These are phyloP conservation scores for Elysia chlorotica DNA, from an alignment of 1,140 invertebrate genomes.

Conservation along the genomic window DNA sequence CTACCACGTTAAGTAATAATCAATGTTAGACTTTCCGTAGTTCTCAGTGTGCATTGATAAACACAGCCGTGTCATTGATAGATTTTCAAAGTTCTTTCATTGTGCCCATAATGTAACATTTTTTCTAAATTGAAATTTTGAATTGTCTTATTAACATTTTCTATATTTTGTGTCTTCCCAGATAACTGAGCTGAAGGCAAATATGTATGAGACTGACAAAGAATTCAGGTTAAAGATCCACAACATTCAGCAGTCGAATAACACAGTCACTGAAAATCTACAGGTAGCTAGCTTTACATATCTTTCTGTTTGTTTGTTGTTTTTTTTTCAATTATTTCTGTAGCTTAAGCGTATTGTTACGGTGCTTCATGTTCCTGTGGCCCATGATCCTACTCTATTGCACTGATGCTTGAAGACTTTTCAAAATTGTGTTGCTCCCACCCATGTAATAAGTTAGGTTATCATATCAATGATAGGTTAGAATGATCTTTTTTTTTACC, in stretches of 20 bases:
- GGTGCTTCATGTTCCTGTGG: too few species aligned
- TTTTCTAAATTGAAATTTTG: too few species aligned
- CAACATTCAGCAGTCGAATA: not conserved
- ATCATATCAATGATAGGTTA: not conserved
- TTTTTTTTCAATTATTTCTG: too few species aligned
- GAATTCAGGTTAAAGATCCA: conserved; percentile 10
- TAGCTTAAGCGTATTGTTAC: too few species aligned
- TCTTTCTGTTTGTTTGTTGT: not conserved
- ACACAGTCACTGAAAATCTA: conserved; percentile 4
- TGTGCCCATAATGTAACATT: too few species aligned
- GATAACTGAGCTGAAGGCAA: conserved; percentile 18
- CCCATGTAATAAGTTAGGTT: not conserved
- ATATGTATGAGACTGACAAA: conserved; percentile 16
- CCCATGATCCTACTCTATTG: not conserved
- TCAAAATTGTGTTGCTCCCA: not conserved
- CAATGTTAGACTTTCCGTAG: conserved; percentile 71
- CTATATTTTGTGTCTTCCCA: not conserved
- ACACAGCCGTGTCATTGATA: not conserved
- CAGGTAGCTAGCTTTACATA: conserved; percentile 1
- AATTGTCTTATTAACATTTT: too few species aligned
- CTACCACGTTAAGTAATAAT: conserved; percentile 89
- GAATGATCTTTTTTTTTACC: not conserved
- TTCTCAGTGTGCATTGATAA: not conserved
- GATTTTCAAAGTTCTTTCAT: not conserved
- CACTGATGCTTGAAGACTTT: not conserved